Evolutionary conservation across 2,888 invertebrate species (phyloP).

Genomic region (Esperia sulphurella): DNA sequence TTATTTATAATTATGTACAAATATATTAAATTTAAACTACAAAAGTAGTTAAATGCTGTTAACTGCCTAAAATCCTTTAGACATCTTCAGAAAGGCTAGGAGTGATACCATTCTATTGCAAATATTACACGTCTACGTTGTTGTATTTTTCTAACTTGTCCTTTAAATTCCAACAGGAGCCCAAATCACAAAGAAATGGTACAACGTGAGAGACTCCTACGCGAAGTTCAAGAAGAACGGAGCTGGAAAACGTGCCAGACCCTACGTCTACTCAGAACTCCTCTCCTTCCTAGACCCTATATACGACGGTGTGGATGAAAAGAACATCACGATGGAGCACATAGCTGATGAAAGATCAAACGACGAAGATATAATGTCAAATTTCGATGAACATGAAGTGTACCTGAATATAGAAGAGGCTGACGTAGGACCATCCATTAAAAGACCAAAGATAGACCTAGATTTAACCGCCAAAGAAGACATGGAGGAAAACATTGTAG

Average conservation of each 20-base stretch:
- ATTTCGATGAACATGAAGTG: neutral
- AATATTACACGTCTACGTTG: neutral
- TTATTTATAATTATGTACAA: too few relatives aligned
- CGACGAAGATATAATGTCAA: slow-evolving; percentile 1
- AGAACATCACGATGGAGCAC: neutral
- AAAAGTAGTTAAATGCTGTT: too few relatives aligned
- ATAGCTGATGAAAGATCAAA: neutral
- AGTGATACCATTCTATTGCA: too few relatives aligned
- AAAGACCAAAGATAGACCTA: slow-evolving; percentile 14
- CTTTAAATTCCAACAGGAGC: slow-evolving; percentile 24
- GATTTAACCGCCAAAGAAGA: neutral
- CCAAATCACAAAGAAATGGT: slow-evolving; percentile 39
- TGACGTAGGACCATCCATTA: slow-evolving; percentile 1
- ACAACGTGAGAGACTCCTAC: slow-evolving; percentile 34
- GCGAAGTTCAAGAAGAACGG: slow-evolving; percentile 38
- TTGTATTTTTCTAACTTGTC: neutral
- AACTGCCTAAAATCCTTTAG: too few relatives aligned
- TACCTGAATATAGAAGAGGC: neutral
- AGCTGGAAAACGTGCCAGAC: slow-evolving; percentile 18
- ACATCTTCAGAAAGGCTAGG: too few relatives aligned
- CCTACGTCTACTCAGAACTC: slow-evolving; percentile 42
- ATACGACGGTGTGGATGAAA: slow-evolving; percentile 19
- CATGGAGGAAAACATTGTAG: slow-evolving; percentile 27
- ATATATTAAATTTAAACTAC: too few relatives aligned
- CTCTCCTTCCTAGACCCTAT: slow-evolving; percentile 41